Conservation (phyloP, 2,888 invertebrate species). For the Eupithecia insigniata region DNA sequence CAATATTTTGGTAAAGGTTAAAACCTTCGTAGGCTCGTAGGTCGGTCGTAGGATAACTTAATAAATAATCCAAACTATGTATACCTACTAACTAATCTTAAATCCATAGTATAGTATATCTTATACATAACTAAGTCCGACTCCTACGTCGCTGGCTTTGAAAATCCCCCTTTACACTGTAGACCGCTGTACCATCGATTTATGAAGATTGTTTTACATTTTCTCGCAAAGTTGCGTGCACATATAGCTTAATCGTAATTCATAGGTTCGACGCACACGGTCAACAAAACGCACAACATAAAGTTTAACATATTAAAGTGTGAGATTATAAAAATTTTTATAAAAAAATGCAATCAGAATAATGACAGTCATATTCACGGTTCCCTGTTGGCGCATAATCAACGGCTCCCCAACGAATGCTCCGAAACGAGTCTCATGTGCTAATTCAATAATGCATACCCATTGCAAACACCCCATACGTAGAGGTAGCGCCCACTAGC, state of each 20-base stretch:
- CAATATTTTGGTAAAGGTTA: too few species aligned
- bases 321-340: not conserved
- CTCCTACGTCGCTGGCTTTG: not conserved
- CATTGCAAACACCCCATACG: conserved; percentile 22
- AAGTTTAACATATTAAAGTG: not conserved
- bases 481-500: not conserved
- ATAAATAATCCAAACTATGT: too few species aligned
- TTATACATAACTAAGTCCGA: not conserved
- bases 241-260: conserved; percentile 32
- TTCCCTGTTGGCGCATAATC: conserved; percentile 34
- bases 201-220: conserved; percentile 68
- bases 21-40: too few species aligned
- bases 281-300: conserved; percentile 1
- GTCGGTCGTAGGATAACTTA: too few species aligned
- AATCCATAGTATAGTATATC: too few species aligned
- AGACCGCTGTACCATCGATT: conserved; percentile 66
- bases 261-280: conserved; percentile 10
- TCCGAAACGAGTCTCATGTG: conserved; percentile 41
- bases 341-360: conserved; percentile 22
- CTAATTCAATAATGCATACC: conserved; percentile 46
- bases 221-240: conserved; percentile 50
- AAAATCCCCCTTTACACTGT: conserved; percentile 18
- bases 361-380: conserved; percentile 28
- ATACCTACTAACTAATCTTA: too few species aligned
- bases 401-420: conserved; percentile 29